phyloP scores from a whole-genome alignment of 2,797 vertebrate species.

The Poecilia picta region DNA sequence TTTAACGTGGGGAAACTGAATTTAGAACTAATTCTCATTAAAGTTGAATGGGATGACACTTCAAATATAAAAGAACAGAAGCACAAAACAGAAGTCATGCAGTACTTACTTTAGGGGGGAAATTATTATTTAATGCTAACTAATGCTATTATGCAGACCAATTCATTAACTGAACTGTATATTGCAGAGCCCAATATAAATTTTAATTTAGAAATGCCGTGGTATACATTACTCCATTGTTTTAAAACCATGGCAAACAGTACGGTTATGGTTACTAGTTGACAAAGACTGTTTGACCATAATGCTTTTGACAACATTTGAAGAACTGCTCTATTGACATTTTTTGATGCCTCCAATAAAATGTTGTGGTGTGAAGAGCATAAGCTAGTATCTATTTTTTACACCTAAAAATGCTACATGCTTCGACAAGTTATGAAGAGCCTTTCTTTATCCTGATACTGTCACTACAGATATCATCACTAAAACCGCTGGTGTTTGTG shows the following conservation, averaged over 20 bases:
- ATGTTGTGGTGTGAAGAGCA: constrained; percentile 3
- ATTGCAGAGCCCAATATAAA: neutral
- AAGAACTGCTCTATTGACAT: neutral
- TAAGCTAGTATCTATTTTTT: constrained; percentile 6
- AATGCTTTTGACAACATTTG: neutral
- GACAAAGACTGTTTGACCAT: neutral
- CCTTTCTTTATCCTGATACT: constrained; percentile 9
- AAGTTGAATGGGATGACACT: neutral
- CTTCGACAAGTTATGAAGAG: constrained; percentile 21
- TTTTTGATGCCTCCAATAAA: neutral
- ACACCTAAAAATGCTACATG: neutral
- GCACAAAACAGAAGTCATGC: neutral
- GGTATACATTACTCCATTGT: neutral
- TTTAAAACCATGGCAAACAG: neutral
- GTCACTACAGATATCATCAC: constrained; percentile 23
- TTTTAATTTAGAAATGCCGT: neutral
- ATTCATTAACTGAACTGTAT: neutral
- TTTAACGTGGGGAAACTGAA: neutral
- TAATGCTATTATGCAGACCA: neutral
- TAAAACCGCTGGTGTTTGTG: constrained; percentile 21
- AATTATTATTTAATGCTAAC: neutral
- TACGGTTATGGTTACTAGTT: neutral
- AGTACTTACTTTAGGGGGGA: neutral
- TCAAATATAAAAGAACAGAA: neutral
- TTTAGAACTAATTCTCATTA: neutral